Conservation (phyloP, 2,113 vertebrate species). For the Lasiurus cinereus region DNA sequence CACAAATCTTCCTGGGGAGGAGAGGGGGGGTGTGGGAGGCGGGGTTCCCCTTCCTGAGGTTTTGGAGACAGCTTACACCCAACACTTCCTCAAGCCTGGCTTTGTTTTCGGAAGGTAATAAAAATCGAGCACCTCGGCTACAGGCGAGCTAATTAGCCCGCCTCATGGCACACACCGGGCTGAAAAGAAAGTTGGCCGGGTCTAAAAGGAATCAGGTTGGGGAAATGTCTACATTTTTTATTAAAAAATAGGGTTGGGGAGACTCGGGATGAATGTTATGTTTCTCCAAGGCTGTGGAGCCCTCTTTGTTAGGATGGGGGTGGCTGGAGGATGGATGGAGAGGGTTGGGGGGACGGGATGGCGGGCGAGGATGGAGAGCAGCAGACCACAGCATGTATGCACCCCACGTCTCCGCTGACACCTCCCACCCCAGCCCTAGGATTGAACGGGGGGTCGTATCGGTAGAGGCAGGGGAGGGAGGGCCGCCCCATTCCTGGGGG, state of each 20-base stretch:
- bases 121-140: conserved; percentile 78
- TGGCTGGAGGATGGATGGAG: neutral
- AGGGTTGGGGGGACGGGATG: too few relatives aligned
- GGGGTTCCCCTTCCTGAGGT: conserved; percentile 77
- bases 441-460: neutral
- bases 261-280: neutral
- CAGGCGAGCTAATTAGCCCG: conserved; percentile 80
- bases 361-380: accelerated
- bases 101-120: conserved; percentile 84
- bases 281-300: neutral
- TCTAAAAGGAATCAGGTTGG: conserved; percentile 65
- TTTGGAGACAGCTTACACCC: conserved; percentile 82
- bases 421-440: neutral
- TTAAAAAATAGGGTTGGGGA: conserved; percentile 47
- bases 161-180: conserved; percentile 64
- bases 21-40: conserved; percentile 44
- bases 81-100: conserved; percentile 85
- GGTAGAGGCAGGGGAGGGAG: too few relatives aligned
- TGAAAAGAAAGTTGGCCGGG: conserved; percentile 75
- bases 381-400: accelerated
- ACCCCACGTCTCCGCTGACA: neutral
- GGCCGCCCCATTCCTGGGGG: neutral
- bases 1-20: conserved; percentile 72
- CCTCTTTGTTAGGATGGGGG: neutral
- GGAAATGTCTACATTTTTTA: conserved; percentile 66